A percentile compares a stretch with the other conserved stretches of the same genome.
Conservation (phyloP, 2,113 vertebrate genomes). For the Apeltes quadracus region DNA sequence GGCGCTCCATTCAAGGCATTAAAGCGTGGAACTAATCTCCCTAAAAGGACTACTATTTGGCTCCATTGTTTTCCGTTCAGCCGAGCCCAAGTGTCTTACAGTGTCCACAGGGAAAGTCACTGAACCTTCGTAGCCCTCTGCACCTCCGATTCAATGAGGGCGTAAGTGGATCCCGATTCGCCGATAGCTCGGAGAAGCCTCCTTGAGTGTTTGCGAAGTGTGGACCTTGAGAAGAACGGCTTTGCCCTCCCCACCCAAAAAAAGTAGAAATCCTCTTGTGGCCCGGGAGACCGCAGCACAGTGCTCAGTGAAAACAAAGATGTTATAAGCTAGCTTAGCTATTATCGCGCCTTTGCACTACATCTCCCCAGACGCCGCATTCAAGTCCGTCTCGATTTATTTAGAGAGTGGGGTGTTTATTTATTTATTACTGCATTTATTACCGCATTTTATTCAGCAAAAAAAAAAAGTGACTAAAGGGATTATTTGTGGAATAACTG, state of each 20-base stretch:
- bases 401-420: constrained; percentile 59
- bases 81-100: constrained; percentile 63
- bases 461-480: constrained; percentile 89
- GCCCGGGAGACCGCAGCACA: constrained; percentile 76
- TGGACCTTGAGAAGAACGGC: constrained; percentile 75
- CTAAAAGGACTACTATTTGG: constrained; percentile 68
- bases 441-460: constrained; percentile 77
- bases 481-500: constrained; percentile 93
- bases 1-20: constrained; percentile 71
- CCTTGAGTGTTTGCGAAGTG: constrained; percentile 70
- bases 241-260: constrained; percentile 56
- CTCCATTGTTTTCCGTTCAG: constrained; percentile 69
- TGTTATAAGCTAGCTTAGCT: constrained; percentile 84
- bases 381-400: constrained; percentile 87
- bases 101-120: constrained; percentile 58
- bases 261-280: constrained; percentile 69
- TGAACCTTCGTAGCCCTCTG: constrained; percentile 51
- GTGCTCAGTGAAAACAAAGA: constrained; percentile 82
- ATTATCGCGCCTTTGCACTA: constrained; percentile 83
- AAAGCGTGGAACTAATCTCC: constrained; percentile 80
- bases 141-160: constrained; percentile 43
- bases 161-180: constrained; percentile 62
- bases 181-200: constrained; percentile 63
- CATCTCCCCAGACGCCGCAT: constrained; percentile 91
- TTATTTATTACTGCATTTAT: constrained; percentile 78